Conservation (phyloP, 2,888 invertebrate genomes). For the Pyrgus malvae region DNA sequence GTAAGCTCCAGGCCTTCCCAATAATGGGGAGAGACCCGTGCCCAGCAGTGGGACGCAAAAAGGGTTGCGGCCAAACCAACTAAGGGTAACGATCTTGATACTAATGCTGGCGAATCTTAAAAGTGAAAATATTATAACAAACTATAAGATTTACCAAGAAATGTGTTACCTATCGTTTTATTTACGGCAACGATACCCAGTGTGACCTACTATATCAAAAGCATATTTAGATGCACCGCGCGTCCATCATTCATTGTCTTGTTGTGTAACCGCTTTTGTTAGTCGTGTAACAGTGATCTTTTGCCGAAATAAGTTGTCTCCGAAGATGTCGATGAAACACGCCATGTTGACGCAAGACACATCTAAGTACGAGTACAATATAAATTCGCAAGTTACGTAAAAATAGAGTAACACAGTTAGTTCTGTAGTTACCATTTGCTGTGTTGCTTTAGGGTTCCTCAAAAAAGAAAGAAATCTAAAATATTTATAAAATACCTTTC, state of each 20-base stretch:
- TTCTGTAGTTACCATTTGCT: neutral
- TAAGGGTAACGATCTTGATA: no score
- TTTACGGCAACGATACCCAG: no score
- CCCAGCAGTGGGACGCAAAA: no score
- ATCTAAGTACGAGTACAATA: conserved; percentile 34
- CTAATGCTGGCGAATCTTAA: no score
- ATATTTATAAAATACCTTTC: no score
- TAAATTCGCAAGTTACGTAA: conserved; percentile 43
- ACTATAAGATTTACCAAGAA: no score
- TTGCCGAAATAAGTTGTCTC: conserved; percentile 33
- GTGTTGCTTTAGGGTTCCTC: no score
- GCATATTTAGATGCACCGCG: conserved; percentile 42
- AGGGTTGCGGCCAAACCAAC: no score
- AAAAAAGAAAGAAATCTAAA: neutral
- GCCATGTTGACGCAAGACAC: conserved; percentile 44
- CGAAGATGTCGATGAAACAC: conserved; percentile 40
- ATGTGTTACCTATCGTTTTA: no score
- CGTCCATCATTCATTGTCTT: conserved; percentile 48
- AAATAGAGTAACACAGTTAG: conserved; percentile 36
- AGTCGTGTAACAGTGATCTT: conserved; percentile 8
- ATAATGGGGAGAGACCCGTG: no score
- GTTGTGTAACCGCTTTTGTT: conserved; percentile 38
- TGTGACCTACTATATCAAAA: neutral
- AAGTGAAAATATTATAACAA: no score
- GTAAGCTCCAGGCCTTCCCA: no score